Evolutionary conservation across 1,140 invertebrate species (phyloP).

Genomic region (Rhynchophorus ferrugineus): DNA sequence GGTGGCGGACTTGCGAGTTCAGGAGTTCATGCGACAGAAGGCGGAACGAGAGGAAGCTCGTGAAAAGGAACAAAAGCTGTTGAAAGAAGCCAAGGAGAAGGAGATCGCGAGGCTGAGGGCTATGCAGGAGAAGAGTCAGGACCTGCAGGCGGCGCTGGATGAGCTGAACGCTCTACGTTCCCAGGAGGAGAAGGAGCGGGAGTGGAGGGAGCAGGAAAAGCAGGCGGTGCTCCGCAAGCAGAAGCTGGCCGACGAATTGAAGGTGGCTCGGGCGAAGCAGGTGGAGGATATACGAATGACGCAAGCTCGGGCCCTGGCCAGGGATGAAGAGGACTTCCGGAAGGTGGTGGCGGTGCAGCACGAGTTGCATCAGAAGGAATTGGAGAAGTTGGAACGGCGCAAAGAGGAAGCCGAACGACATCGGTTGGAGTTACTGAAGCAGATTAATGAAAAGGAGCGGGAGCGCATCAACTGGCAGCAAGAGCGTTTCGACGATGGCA

Average conservation of each 20-base stretch:
- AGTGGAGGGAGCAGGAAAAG: conserved; percentile 42
- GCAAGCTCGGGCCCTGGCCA: conserved; percentile 52
- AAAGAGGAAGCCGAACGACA: conserved; percentile 43
- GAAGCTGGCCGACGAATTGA: conserved; percentile 34
- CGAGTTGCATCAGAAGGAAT: conserved; percentile 40
- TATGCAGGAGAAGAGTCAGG: conserved; percentile 41
- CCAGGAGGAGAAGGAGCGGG: conserved; percentile 42
- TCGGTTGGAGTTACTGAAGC: conserved; percentile 47
- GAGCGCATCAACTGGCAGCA: conserved; percentile 52
- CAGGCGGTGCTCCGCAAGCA: conserved; percentile 31
- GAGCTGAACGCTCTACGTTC: conserved; percentile 40
- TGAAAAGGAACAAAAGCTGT: conserved; percentile 46
- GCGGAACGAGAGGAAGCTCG: conserved; percentile 47
- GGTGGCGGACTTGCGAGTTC: conserved; percentile 52
- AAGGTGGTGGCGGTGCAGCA: conserved; percentile 38
- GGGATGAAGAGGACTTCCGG: conserved; percentile 53
- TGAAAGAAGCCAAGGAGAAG: conserved; percentile 44
- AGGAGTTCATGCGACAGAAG: conserved; percentile 52
- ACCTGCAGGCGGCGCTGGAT: conserved; percentile 38
- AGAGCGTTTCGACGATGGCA: conserved; percentile 55
- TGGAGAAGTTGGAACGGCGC: conserved; percentile 44
- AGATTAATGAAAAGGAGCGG: conserved; percentile 62
- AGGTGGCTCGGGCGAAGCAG: conserved; percentile 43
- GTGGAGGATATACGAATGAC: conserved; percentile 44
- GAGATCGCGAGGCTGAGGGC: conserved; percentile 44